Evolutionary conservation across 2,113 vertebrate genomes (phyloP).

Genomic region (Ramphastos sulfuratus): DNA sequence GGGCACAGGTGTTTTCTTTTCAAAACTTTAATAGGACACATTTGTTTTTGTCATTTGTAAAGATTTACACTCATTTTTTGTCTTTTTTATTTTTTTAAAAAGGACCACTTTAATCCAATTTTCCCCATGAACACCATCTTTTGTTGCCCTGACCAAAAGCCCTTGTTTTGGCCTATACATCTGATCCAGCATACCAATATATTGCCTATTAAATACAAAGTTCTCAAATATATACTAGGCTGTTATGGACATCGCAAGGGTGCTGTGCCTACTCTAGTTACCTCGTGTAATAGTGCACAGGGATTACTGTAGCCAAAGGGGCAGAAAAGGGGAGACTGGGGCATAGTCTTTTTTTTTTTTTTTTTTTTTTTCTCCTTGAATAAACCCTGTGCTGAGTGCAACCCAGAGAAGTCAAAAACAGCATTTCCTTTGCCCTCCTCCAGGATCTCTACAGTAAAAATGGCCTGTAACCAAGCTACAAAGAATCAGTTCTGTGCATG

Average conservation of each 20-base stretch:
- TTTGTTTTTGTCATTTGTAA: constrained; percentile 68
- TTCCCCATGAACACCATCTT: constrained; percentile 57
- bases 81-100: background rate
- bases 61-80: constrained; percentile 56
- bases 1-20: constrained; percentile 50
- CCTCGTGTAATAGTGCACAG: constrained; percentile 63
- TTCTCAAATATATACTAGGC: constrained; percentile 69
- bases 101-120: constrained; percentile 56
- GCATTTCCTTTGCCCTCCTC: constrained; percentile 38
- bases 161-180: constrained; percentile 51
- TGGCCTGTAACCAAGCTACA: constrained; percentile 25
- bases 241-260: constrained; percentile 70
- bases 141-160: constrained; percentile 59
- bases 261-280: constrained; percentile 69
- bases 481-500: constrained; percentile 42
- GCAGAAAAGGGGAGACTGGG: constrained; percentile 58
- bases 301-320: constrained; percentile 61
- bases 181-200: constrained; percentile 71
- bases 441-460: constrained; percentile 61
- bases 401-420: constrained; percentile 66
- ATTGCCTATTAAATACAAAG: constrained; percentile 75
- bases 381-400: constrained; percentile 60
- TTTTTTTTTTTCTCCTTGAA: background rate
- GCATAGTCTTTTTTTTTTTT: constrained; percentile 38
- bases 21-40: constrained; percentile 71